Base-by-base conservation (phyloP, 2,888 invertebrate genomes). In the Clusia tigrina region DNA sequence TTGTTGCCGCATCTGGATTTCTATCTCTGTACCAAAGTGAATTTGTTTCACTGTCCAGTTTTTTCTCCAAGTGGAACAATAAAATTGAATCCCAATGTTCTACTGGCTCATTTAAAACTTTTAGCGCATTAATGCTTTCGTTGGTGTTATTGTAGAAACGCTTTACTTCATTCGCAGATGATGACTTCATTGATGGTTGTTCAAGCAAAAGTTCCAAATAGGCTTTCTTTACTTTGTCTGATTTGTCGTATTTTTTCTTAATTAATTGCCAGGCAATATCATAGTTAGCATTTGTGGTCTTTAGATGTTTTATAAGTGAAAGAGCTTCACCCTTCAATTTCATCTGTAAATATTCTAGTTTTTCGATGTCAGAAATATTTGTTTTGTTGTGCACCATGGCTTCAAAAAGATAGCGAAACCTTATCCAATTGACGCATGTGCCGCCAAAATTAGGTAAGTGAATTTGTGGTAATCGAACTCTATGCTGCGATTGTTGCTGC, bases 401-500 rank as follows among this genome's bases (percentile, higher is more conserved):
- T 32, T 61, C 61, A 48, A 63, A 68, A 9, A 64, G 60, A 53
- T 63, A 66, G 12, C 58, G 57, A 53, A 65, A 67, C 1, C 65
- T 60, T 26, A 65, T 56, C 63, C 67, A 67, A 2, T 63, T 42
- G 6, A 48, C 25, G 6, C 22, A 42, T n/a, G 26, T 52, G 1
- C 63, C 65, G 37, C 65, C 55, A 46, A 67, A 65, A 1, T 65
- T 63, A 12, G 65, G 67, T n/a, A 67, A 48, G 22, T 65, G 51
- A 22, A 67, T 63, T 46, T 25, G 57, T 25, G 67, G 65, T 38
- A 67, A 38, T 18, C 65, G 54, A 2, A 64, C n/a, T 12, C 64
- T 62, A 12, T 58, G 58, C 5, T 52, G 15, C 15, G 2, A 15
- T 24, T 24, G n/a, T 24, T 51, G 18, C n/a, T 24, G 18, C n/a